Evolutionary conservation across 2,888 invertebrate genomes (phyloP), one percentile per base, ranked within the genome.

Genomic region (Julus scanicus): DNA sequence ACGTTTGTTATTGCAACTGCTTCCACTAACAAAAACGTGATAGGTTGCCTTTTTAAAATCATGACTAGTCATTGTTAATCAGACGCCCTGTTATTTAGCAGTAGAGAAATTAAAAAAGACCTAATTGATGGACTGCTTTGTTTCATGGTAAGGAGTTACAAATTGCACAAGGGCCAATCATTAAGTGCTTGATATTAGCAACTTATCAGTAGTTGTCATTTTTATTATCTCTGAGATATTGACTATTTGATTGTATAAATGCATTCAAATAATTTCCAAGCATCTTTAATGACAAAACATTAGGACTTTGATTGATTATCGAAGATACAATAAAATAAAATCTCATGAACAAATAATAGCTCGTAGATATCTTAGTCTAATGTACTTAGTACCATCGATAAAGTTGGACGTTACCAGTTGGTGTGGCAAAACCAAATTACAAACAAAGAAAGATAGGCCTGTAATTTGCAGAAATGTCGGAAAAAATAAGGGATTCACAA

Each of bases 401-500:
- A 57, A 57, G 57, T 13, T 57, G 17, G n/a, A n/a, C 57, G 3
- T 3, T 57, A 29, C 29, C 29, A 57, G 37, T 63, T 63, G 63
- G 17, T n/a, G 17, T n/a, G 2, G n/a, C n/a, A 63, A n/a, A 17
- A 63, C 49, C n/a, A n/a, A n/a, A 63, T 63, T 63, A 20, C 13
- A 17, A 63, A 17, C n/a, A 80, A 11, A 80, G 20, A 80, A 80
- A 2, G 11, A 13, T 11, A 6, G 15, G 11, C 80, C 80, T 37
- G 80, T 13, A 80, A 37, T 80, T 80, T 80, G 37, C 17, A 20
- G 11, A 80, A 80, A 80, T 29, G 37, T 20, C 37, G 20, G 37
- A 80, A 80, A 37, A 80, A 37, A 53, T 53, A 80, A 63, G 63
- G 63, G 63, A 37, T 71, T 80, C 80, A 80, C 80, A 80, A 80